A percentile compares a stretch with the other conserved stretches of the same genome.
These are phyloP conservation scores for Lasioglossum marginatum DNA, from an alignment of 2,888 invertebrate species.

Conservation along the genomic window DNA sequence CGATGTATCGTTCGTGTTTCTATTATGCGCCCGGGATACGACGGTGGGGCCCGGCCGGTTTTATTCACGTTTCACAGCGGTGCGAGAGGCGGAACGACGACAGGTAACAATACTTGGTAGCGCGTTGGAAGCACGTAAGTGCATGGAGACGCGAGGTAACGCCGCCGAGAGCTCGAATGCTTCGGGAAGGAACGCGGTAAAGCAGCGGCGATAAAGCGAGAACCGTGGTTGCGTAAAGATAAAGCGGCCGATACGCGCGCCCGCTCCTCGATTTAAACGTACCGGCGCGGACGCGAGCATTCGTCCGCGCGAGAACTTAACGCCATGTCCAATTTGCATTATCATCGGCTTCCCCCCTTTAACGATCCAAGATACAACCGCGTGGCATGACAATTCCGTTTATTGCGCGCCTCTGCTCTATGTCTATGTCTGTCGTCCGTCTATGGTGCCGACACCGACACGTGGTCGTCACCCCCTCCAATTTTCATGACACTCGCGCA, in stretches of 20 bases:
- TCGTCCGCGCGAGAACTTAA: conserved; percentile 50
- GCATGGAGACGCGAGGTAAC: conserved; percentile 16
- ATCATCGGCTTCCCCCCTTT: conserved; percentile 44
- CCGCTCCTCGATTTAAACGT: conserved; percentile 41
- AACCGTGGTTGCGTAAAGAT: conserved; percentile 57
- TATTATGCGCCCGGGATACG: conserved; percentile 16
- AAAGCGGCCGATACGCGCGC: conserved; percentile 49
- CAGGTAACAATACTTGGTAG: conserved; percentile 40
- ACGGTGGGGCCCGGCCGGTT: conserved; percentile 3
- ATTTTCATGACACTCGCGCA: neutral
- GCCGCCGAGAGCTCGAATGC: conserved; percentile 26
- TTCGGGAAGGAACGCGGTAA: conserved; percentile 42
- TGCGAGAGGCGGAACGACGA: conserved; percentile 19
- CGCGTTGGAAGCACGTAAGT: conserved; percentile 30
- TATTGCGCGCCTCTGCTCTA: conserved; percentile 16
- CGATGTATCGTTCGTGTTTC: conserved; percentile 32
- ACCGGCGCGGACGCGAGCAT: conserved; percentile 22
- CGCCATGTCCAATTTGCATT: conserved; percentile 59
- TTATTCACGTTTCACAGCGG: conserved; percentile 14
- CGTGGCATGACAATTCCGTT: conserved; percentile 34
- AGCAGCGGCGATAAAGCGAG: conserved; percentile 51
- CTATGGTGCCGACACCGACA: neutral
- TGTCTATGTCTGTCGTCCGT: neutral
- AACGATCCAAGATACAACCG: conserved; percentile 42
- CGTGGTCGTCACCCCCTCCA: neutral